phyloP scores from a whole-genome alignment of 2,888 invertebrate genomes.

The Drosophila neotestacea region DNA sequence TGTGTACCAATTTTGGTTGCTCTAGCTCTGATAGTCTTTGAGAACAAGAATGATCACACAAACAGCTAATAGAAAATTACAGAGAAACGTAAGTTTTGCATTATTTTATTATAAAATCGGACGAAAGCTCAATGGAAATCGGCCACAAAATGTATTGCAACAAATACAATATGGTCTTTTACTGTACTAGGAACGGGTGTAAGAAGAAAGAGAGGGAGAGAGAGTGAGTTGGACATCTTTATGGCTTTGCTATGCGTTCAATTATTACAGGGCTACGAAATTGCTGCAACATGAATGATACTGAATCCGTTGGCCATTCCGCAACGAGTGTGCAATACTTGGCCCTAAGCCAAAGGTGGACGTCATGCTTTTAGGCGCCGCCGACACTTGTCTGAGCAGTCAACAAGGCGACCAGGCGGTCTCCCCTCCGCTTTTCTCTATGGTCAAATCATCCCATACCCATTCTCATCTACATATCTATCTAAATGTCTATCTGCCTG shows the following conservation, averaged over 20 bases:
- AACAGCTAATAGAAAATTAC: too few species aligned
- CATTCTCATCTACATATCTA: constrained; percentile 5
- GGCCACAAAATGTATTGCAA: too few species aligned
- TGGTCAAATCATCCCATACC: constrained; percentile 21
- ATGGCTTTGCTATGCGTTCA: constrained; percentile 38
- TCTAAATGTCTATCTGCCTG: not conserved
- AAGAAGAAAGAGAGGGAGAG: not conserved
- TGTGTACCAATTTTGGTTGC: too few species aligned
- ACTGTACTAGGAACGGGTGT: too few species aligned
- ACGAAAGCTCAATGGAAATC: too few species aligned
- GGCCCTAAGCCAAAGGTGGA: constrained; percentile 68
- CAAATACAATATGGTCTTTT: too few species aligned
- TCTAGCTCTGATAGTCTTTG: too few species aligned
- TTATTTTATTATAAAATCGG: too few species aligned
- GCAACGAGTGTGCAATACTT: constrained; percentile 49
- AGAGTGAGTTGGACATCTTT: not conserved
- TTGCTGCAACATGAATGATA: constrained; percentile 43
- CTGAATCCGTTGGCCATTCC: constrained; percentile 8
- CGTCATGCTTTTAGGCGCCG: constrained; percentile 74
- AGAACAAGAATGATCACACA: too few species aligned
- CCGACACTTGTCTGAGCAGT: constrained; percentile 64
- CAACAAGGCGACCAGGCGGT: constrained; percentile 45
- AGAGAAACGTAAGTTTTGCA: too few species aligned
- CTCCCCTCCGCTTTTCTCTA: not conserved
- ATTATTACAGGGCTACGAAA: constrained; percentile 42